Base-by-base conservation (phyloP, 2,797 vertebrate genomes). In the Chrysocyon brachyurus region DNA sequence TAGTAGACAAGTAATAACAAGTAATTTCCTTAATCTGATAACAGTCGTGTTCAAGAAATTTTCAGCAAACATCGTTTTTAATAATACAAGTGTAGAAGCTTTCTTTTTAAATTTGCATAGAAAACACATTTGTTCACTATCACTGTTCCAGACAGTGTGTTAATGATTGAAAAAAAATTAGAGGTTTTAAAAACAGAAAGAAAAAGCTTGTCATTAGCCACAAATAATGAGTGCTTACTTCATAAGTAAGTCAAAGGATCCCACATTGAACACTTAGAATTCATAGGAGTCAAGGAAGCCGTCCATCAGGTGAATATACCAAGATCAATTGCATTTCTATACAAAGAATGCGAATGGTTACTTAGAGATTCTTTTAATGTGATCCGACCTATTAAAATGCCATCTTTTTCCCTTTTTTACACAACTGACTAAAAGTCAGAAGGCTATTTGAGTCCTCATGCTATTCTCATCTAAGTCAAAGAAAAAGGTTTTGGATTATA, bases 381-480 rank as follows among this genome's bases (percentile, higher is more conserved):
- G n/a, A 92, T 83, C 86, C 93, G 92, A 95, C 56, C 85, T 91
- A 88, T 86, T 94, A 84, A 96, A 84, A 96, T 87, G 49, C n/a
- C 49, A 89, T 86, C 16, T 16, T 95, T 91, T 78, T 15, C 31
- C 33, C 36, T 88, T 86, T 86, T 90, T 88, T 75, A 87, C 12
- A 59, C 54, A 82, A 83, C 6, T 92, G 40, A 77, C 70, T 95
- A 57, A 90, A 96, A 97, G 68, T 75, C 59, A 75, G 77, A 87
- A 87, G 56, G 17, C 54, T 87, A 52, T 92, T 90, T 90, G 46
- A 70, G 28, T 84, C 49, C 52, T 93, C 11, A 4, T 63, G 83
- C 72, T 87, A 31, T 78, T 85, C 56, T 93, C 14, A 85, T 96
- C 52, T 28, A 96, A 91, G 84, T 75, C 91, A 75, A 91, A 97